A percentile compares a stretch with the other conserved stretches of the same genome.
These are phyloP conservation scores for Frankliniella fusca DNA, from an alignment of 2,888 invertebrate genomes.

Conservation along the genomic window DNA sequence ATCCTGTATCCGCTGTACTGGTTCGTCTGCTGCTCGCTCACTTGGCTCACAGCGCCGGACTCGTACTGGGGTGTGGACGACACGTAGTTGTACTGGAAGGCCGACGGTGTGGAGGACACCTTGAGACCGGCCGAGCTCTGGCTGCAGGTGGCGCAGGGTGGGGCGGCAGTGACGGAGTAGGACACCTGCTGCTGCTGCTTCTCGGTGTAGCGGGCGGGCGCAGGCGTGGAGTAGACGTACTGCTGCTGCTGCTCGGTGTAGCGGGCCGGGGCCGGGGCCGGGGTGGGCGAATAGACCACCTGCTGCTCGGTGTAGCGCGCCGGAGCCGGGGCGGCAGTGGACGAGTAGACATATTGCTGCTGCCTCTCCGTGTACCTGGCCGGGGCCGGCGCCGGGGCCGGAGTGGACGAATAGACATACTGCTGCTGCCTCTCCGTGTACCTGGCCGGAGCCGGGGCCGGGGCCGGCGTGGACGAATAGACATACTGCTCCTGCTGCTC, in stretches of 20 bases:
- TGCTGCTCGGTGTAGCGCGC: slow-evolving; percentile 32
- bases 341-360: background rate
- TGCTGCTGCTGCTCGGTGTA: slow-evolving; percentile 29
- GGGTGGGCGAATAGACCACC: background rate
- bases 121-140: slow-evolving; percentile 37
- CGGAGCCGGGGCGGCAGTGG: slow-evolving; percentile 34
- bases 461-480: background rate
- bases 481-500: background rate
- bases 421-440: slow-evolving; percentile 31
- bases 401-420: slow-evolving; percentile 39
- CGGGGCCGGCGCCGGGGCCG: slow-evolving; percentile 36
- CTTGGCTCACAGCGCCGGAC: background rate
- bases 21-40: background rate
- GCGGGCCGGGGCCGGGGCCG: slow-evolving; percentile 33
- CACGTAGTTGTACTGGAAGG: slow-evolving; percentile 5
- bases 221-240: background rate
- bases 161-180: slow-evolving; percentile 4
- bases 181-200: background rate
- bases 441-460: background rate
- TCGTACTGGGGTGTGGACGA: slow-evolving; percentile 3
- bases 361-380: slow-evolving; percentile 31
- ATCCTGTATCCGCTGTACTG: background rate
- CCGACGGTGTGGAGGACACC: slow-evolving; percentile 5
- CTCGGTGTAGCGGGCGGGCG: background rate
- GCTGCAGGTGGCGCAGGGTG: slow-evolving; percentile 31